Conservation (phyloP, 2,113 vertebrate species). For the Rhea pennata region DNA sequence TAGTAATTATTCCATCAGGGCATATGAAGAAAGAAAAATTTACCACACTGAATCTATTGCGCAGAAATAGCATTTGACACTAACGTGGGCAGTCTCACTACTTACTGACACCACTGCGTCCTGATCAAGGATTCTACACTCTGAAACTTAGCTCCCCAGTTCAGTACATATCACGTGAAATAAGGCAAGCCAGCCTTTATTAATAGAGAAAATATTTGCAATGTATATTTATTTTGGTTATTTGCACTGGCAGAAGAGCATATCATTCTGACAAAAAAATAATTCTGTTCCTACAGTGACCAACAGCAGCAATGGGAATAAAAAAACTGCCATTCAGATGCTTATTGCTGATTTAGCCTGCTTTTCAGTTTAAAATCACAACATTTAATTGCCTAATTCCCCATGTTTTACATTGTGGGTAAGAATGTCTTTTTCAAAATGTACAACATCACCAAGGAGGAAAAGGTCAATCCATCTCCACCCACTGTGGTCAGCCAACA, state of each 20-base stretch:
- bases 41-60: not conserved
- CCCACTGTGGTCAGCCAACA: not conserved
- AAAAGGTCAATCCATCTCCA: not conserved
- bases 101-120: not conserved
- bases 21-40: not conserved
- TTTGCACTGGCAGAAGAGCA: not conserved
- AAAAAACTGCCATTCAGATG: not conserved
- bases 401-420: not conserved
- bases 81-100: not conserved
- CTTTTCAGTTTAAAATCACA: not conserved
- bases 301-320: not conserved
- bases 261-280: not conserved
- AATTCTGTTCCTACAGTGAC: not conserved
- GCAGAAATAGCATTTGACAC: not conserved
- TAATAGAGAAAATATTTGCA: not conserved
- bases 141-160: not conserved
- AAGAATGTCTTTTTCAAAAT: not conserved
- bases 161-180: not conserved
- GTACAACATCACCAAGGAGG: not conserved
- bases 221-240: not conserved
- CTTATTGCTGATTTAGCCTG: not conserved
- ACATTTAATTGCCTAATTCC: not conserved
- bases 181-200: not conserved
- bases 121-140: not conserved
- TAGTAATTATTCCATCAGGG: not conserved